Evolutionary conservation across 1,140 invertebrate genomes (phyloP).

Genomic region (Diprion similis): DNA sequence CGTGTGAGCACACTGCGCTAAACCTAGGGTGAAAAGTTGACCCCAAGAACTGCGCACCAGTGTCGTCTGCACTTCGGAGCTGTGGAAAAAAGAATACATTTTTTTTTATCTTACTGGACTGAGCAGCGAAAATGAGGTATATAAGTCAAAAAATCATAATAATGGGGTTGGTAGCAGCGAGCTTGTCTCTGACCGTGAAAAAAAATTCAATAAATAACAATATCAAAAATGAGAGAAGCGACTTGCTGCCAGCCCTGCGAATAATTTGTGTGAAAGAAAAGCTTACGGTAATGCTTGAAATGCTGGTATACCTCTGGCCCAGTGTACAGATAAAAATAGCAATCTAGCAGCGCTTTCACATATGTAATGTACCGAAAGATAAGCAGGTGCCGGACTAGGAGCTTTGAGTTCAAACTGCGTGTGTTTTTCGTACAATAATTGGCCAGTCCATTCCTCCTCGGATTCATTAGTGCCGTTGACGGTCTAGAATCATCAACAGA

Average conservation of each 20-base stretch:
- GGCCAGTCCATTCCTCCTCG: slow-evolving; percentile 66
- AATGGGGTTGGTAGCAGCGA: no score
- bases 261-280: slow-evolving; percentile 1
- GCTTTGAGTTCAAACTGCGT: slow-evolving; percentile 82
- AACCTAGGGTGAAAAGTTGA: slow-evolving; percentile 89
- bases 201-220: not conserved
- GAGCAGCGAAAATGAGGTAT: no score
- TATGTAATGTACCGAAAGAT: slow-evolving; percentile 88
- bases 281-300: slow-evolving; percentile 80
- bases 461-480: slow-evolving; percentile 60
- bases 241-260: no score
- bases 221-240: no score
- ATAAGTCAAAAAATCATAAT: no score
- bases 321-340: slow-evolving; percentile 88
- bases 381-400: slow-evolving; percentile 80
- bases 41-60: slow-evolving; percentile 90
- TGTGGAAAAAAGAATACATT: slow-evolving; percentile 57
- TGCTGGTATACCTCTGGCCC: slow-evolving; percentile 82
- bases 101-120: not conserved
- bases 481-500: slow-evolving; percentile 48
- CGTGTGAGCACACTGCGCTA: slow-evolving; percentile 86
- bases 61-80: slow-evolving; percentile 83
- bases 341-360: slow-evolving; percentile 91
- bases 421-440: slow-evolving; percentile 72
- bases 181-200: not conserved